These are phyloP conservation scores for Falco biarmicus DNA, from an alignment of 2,797 vertebrate species.

Conservation along the genomic window DNA sequence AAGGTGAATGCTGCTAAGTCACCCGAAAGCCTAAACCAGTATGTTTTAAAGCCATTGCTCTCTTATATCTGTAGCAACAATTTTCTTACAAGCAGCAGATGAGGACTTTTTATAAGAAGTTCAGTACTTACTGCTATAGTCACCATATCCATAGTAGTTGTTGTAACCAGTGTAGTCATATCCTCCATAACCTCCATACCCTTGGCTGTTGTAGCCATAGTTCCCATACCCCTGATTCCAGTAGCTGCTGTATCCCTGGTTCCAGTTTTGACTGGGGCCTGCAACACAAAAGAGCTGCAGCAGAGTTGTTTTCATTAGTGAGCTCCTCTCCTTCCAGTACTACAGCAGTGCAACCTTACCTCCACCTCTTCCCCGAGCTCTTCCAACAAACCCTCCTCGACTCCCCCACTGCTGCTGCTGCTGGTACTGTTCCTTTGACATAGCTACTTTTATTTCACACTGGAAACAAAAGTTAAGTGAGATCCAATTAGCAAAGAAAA, in stretches of 20 bases:
- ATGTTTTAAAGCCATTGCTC: background rate
- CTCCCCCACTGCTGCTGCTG: slow-evolving; percentile 96
- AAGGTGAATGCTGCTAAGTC: background rate
- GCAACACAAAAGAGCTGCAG: slow-evolving; percentile 70
- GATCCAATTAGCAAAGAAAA: background rate
- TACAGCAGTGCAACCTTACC: slow-evolving; percentile 57
- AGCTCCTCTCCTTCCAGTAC: background rate
- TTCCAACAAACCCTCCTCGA: slow-evolving; percentile 88
- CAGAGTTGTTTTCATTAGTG: background rate
- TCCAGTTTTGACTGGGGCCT: slow-evolving; percentile 97
- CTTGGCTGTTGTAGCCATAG: slow-evolving; percentile 97
- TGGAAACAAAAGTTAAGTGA: slow-evolving; percentile 58
- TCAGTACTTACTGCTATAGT: slow-evolving; percentile 94
- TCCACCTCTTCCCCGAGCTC: slow-evolving; percentile 93
- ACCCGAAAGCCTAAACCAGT: background rate
- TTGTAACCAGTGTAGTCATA: slow-evolving; percentile 99
- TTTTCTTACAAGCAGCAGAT: slow-evolving; percentile 24
- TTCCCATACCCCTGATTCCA: slow-evolving; percentile 98
- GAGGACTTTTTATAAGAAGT: slow-evolving; percentile 3
- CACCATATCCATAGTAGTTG: slow-evolving; percentile 98
- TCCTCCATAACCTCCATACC: slow-evolving; percentile 95
- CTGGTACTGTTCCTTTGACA: slow-evolving; percentile 99
- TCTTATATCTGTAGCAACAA: slow-evolving; percentile 21
- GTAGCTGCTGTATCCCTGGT: slow-evolving; percentile 96
- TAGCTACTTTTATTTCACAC: slow-evolving; percentile 99